These are phyloP conservation scores for Miichthys miiuy DNA, from an alignment of 2,797 vertebrate genomes.

Conservation along the genomic window DNA sequence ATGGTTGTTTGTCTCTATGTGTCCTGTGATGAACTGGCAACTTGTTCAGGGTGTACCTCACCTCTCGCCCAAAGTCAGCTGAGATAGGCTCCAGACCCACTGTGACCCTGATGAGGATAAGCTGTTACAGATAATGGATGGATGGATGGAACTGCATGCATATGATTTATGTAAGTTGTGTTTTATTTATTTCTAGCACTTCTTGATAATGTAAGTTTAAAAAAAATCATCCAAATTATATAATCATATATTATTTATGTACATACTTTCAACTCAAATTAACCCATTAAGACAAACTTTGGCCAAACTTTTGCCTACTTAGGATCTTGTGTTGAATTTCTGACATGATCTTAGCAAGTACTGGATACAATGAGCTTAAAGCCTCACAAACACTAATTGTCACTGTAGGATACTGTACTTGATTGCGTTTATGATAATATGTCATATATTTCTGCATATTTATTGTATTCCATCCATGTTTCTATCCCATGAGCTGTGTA, in stretches of 20 bases:
- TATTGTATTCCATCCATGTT: background rate
- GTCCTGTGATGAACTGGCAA: too few species aligned
- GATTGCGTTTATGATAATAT: background rate
- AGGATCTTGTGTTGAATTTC: background rate
- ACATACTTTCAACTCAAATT: background rate
- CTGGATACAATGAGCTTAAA: background rate
- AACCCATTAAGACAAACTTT: background rate
- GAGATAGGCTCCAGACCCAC: too few species aligned
- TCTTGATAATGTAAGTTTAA: background rate
- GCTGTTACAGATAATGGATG: too few species aligned
- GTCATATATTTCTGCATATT: background rate
- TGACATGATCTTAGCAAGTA: background rate
- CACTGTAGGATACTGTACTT: background rate
- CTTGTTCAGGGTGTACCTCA: too few species aligned
- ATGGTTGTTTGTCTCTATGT: too few species aligned
- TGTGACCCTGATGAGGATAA: too few species aligned
- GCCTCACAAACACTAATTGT: background rate
- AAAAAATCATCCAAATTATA: background rate
- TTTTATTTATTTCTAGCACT: constrained; percentile 9
- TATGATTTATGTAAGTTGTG: background rate
- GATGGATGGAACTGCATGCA: background rate
- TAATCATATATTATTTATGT: background rate
- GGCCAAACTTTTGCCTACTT: background rate
- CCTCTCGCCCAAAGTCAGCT: too few species aligned
- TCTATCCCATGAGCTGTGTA: background rate